Percentiles rank a stretch among this genome's conserved stretches.
phyloP scores from a whole-genome alignment of 2,888 invertebrate genomes.

The Nowickia ferox region DNA sequence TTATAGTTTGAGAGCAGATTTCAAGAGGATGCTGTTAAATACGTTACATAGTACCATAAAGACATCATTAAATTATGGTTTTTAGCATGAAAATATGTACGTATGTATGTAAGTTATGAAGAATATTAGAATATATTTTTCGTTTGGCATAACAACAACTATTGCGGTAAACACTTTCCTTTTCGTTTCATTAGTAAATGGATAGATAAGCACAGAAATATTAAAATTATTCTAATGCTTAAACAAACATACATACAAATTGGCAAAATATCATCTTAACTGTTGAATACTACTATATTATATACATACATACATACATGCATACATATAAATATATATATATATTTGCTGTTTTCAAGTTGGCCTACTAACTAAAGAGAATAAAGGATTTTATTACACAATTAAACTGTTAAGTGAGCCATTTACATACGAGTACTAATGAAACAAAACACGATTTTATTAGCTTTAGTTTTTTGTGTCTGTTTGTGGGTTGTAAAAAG shows the following conservation, averaged over 20 bases:
- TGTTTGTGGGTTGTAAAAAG: not conserved
- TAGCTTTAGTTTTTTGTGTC: not conserved
- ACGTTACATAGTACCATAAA: not conserved
- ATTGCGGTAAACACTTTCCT: not conserved
- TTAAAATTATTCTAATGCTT: not conserved
- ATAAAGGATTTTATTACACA: not conserved
- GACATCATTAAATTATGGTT: slow-evolving; percentile 24
- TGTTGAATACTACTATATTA: not conserved
- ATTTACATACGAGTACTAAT: not conserved
- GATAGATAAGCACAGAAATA: not conserved
- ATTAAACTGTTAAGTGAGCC: not conserved
- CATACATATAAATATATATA: not conserved
- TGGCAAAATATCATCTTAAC: not conserved
- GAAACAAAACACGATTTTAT: not conserved
- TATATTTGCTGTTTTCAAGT: not conserved
- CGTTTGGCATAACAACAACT: not conserved
- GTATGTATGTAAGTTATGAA: not conserved
- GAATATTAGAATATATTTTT: slow-evolving; percentile 7
- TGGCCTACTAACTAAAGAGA: not conserved
- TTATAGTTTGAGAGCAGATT: not conserved
- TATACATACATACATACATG: not conserved
- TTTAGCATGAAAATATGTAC: not conserved
- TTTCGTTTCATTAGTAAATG: not conserved
- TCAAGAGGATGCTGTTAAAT: slow-evolving; percentile 1
- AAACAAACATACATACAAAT: not conserved